Evolutionary conservation across 2,113 vertebrate genomes (phyloP), one percentile per base, ranked within the genome.

Genomic region (Ctenomys sociabilis): DNA sequence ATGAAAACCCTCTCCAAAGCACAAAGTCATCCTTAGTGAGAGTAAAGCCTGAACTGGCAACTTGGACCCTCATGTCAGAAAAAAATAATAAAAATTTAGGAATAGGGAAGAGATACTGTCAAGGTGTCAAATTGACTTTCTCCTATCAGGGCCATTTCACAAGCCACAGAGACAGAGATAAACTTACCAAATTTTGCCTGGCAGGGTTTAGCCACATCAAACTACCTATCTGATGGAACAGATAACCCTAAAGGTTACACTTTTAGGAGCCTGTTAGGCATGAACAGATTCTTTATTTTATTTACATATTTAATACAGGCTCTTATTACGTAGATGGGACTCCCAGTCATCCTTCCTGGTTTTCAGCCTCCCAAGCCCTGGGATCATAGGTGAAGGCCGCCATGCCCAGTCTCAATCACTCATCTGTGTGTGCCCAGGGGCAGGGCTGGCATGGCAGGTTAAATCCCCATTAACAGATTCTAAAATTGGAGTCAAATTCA

Each of bases 101-200:
- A 87, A 75, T 1, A 68, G 17, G 30, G 17, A 66, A 68, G 72
- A 35, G 35, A n/a, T 54, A 9, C 5, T 14, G 7, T 70, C 3
- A 8, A 70, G 68, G 35, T 87, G 37, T 72, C 92, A 8, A n/a
- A 19, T 45, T 78, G 24, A 43, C 10, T 72, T 80, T 43, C 45
- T n/a, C 6, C 40, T 16, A 11, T 96, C 11, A 59, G 17, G 37
- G 35, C n/a, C 35, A 68, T 81, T 95, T 96, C 28, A 54, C 37
- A 90, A 68, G 43, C 57, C 54, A 43, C 0, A 40, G 59, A 45
- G 77, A 22, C 45, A 93, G 83, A 93, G 45, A 49, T 26, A 73
- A 88, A 88, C 43, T 64, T 64, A 45, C n/a, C n/a, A n/a, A 52
- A 70, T 90, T 91, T 68, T 90, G 16, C 90, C n/a, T 73, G 9